These are phyloP conservation scores for Ptychobarbus kaznakovi DNA, from an alignment of 2,797 vertebrate genomes.

Conservation along the genomic window DNA sequence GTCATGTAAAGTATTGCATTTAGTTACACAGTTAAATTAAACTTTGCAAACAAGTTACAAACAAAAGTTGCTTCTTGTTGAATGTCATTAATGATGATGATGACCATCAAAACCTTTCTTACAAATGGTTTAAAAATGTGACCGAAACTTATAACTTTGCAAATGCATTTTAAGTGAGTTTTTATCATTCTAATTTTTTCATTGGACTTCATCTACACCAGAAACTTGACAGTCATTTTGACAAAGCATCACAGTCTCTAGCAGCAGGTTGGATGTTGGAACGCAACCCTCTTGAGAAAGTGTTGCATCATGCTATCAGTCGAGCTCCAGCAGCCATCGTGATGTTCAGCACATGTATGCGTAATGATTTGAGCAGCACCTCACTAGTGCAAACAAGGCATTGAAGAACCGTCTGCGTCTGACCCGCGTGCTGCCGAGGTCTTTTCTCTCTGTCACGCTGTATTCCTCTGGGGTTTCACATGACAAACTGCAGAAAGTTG, in stretches of 20 bases:
- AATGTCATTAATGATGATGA: not conserved
- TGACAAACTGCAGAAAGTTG: slow-evolving; percentile 87
- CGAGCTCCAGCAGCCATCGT: not conserved
- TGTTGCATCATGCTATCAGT: slow-evolving; percentile 31
- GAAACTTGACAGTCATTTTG: not conserved
- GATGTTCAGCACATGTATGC: slow-evolving; percentile 19
- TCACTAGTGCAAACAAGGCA: not conserved
- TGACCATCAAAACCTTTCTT: not conserved
- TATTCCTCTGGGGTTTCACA: slow-evolving; percentile 86
- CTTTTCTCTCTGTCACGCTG: slow-evolving; percentile 78
- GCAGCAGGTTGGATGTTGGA: slow-evolving; percentile 11
- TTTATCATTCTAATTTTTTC: not conserved
- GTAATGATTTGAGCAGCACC: slow-evolving; percentile 29
- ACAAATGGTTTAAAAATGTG: not conserved
- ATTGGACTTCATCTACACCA: not conserved
- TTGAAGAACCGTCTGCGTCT: slow-evolving; percentile 56
- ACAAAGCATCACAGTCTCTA: not conserved
- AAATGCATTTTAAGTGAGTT: not conserved
- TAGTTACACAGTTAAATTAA: not conserved
- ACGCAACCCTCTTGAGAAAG: slow-evolving; percentile 12
- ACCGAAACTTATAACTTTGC: not conserved
- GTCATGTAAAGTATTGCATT: not conserved
- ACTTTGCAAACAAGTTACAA: not conserved
- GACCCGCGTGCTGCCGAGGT: slow-evolving; percentile 78
- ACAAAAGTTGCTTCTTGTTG: not conserved